Percentiles rank a stretch among this genome's conserved stretches.
Evolutionary conservation across 2,797 vertebrate species (phyloP).

Genomic region (Pantherophis alleghaniensis): DNA sequence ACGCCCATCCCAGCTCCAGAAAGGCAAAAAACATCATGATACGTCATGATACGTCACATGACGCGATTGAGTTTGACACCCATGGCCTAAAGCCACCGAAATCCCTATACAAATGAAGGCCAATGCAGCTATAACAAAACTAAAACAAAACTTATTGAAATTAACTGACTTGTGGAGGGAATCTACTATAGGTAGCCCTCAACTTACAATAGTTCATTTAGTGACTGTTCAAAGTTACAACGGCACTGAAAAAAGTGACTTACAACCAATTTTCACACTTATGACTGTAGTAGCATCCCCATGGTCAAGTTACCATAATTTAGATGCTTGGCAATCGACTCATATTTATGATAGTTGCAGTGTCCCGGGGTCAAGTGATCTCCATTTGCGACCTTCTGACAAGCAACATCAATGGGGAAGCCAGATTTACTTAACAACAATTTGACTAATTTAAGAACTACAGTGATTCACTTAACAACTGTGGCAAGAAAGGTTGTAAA

Average conservation of each 20-base stretch:
- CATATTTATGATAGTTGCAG: not conserved
- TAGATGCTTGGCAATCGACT: not conserved
- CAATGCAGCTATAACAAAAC: not conserved
- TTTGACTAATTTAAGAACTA: too few relatives aligned
- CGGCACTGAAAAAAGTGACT: not conserved
- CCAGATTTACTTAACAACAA: too few relatives aligned
- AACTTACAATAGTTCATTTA: not conserved
- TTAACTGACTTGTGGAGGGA: not conserved
- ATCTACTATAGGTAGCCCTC: not conserved
- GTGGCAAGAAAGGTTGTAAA: too few relatives aligned
- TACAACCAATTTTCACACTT: not conserved
- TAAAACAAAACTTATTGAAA: not conserved
- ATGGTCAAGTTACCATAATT: not conserved
- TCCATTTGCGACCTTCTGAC: not conserved
- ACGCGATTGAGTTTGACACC: not conserved
- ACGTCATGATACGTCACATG: too few relatives aligned
- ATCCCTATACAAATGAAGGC: not conserved
- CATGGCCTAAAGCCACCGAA: not conserved
- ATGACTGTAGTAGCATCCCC: not conserved
- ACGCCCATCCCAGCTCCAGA: too few relatives aligned
- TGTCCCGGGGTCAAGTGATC: not conserved
- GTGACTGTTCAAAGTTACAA: not conserved
- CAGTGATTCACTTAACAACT: too few relatives aligned
- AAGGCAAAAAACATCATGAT: too few relatives aligned
- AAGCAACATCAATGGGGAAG: not conserved